Evolutionary conservation across 2,888 invertebrate genomes (phyloP), one percentile per base, ranked within the genome.

Genomic region (Ephialtes manifestator): DNA sequence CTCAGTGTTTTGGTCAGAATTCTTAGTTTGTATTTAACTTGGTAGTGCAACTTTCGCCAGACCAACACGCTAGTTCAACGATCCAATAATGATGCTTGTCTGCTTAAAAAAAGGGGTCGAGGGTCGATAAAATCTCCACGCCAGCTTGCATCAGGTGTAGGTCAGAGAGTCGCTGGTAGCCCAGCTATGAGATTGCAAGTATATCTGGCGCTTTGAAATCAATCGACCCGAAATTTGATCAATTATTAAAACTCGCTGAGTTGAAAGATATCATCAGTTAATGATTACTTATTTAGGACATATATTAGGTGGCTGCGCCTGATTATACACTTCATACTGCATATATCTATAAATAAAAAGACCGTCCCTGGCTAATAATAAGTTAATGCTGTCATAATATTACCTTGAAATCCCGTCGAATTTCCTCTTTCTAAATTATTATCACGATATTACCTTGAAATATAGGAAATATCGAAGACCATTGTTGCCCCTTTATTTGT

Each of bases 161-260:
- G 53, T 55, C 53, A 55, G 55, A 58, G 55, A 10, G 24, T 18
- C 24, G 24, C 55, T 20, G 55, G 1, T 15, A 2, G 55, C 11
- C 28, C 13, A n/a, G 55, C 20, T 58, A 13, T 58, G 24, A 20
- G 28, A 13, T 58, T 24, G 55, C 11, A 58, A 24, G 28, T 28
- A 24, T 24, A 24, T 28, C 55, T 11, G 55, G 2, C 51, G 8
- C 18, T 60, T 60, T 35, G 63, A 18, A 35, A 35, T 39, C 8
- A n/a, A 63, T 63, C 39, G 15, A n/a, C n/a, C n/a, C 35, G 60
- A 63, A 35, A 35, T 35, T 63, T n/a, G 8, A 39, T 63, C 60
- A 31, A 63, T n/a, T 13, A 60, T 60, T 13, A 11, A 31, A 39
- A 8, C 8, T 39, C 35, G 18, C 10, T 20, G 24, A 55, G 1